Conservation (phyloP, 2,113 vertebrate genomes). For the Lycaon pictus region DNA sequence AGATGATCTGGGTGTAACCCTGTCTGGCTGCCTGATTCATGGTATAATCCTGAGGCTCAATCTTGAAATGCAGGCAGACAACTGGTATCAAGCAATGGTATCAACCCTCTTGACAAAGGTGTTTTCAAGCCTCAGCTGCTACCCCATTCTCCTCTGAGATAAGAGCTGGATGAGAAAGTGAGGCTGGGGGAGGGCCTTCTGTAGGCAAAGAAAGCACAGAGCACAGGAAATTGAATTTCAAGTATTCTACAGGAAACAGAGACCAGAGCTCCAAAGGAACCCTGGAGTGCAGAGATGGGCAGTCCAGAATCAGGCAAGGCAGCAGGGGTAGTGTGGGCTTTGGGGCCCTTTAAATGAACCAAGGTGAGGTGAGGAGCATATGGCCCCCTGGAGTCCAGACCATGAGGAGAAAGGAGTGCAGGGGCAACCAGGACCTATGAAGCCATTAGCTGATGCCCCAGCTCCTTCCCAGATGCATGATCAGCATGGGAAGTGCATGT, state of each 20-base stretch:
- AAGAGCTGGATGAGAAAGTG: not conserved
- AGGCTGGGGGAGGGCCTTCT: fast-evolving
- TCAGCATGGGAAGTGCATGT: fast-evolving
- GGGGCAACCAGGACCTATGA: not conserved
- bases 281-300: not conserved
- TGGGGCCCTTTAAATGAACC: not conserved
- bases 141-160: not conserved
- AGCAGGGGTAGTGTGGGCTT: not conserved
- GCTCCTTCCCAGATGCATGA: fast-evolving
- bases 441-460: not conserved
- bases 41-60: not conserved
- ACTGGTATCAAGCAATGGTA: not conserved
- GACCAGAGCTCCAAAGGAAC: not conserved
- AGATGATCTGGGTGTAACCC: not conserved
- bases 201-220: not conserved
- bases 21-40: not conserved
- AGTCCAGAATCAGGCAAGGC: not conserved
- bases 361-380: not conserved
- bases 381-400: not conserved
- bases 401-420: not conserved
- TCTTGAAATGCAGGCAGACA: not conserved
- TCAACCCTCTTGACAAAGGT: not conserved
- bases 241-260: not conserved
- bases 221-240: fast-evolving
- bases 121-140: not conserved